Conservation (phyloP, 2,888 invertebrate species). For the Agrilus cyanescens region DNA sequence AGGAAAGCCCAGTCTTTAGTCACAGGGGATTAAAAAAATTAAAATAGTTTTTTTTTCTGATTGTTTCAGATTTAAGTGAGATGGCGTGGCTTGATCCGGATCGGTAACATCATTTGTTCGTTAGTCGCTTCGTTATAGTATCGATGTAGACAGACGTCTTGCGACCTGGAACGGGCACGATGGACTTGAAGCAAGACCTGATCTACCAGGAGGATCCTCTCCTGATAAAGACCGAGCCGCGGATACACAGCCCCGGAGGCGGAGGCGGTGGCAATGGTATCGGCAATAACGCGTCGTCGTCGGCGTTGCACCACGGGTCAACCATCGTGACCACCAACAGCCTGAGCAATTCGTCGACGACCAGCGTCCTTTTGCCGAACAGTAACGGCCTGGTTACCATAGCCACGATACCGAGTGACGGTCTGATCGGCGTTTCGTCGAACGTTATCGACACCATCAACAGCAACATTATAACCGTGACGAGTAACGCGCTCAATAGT, state of each 20-base stretch:
- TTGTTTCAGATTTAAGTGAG: conserved; percentile 31
- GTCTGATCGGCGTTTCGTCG: conserved; percentile 11
- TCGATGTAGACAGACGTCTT: conserved; percentile 19
- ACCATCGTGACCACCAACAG: conserved; percentile 19
- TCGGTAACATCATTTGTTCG: conserved; percentile 20
- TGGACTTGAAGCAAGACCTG: conserved; percentile 56
- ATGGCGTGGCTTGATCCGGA: conserved; percentile 30
- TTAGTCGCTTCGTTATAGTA: not conserved
- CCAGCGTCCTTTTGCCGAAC: conserved; percentile 12
- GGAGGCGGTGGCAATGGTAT: conserved; percentile 17
- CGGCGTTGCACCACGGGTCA: conserved; percentile 11
- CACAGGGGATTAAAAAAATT: too few relatives aligned
- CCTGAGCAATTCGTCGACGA: conserved; percentile 16
- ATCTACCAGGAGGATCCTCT: conserved; percentile 42
- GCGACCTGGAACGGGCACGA: conserved; percentile 19
- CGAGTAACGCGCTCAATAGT: conserved; percentile 20
- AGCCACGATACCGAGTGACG: conserved; percentile 11
- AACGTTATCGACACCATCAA: conserved; percentile 12
- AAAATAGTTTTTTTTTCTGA: conserved; percentile 6
- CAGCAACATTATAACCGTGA: conserved; percentile 20
- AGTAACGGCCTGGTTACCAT: conserved; percentile 27
- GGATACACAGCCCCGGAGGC: conserved; percentile 27
- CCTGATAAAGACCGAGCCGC: conserved; percentile 39
- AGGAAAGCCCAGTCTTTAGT: too few relatives aligned
- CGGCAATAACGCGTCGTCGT: conserved; percentile 11